Evolutionary conservation across 2,113 vertebrate genomes (phyloP).

Genomic region (Arenaria interpres): DNA sequence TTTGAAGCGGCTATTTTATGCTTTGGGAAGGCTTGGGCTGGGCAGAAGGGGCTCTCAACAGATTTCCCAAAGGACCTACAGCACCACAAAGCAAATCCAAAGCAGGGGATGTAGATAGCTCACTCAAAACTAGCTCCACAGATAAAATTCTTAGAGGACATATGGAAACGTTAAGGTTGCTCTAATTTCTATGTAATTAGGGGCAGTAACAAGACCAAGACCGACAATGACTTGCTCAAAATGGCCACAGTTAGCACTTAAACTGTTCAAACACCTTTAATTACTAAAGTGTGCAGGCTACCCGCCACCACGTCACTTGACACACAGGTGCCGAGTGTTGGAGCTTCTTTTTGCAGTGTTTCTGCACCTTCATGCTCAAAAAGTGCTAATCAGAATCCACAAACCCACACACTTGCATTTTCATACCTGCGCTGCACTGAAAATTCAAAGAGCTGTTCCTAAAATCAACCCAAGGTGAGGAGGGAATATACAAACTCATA

Average conservation of each 20-base stretch:
- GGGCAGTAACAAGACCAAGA: neutral
- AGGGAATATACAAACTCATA: neutral
- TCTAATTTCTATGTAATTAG: neutral
- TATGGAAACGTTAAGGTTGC: neutral
- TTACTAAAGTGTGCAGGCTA: neutral
- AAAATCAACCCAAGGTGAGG: neutral
- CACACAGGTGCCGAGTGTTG: fast-evolving
- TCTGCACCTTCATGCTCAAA: neutral
- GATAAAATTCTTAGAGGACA: neutral
- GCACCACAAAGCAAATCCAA: neutral
- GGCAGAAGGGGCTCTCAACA: neutral
- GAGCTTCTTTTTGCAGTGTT: neutral
- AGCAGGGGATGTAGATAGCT: neutral
- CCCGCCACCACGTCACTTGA: neutral
- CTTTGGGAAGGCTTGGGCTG: neutral
- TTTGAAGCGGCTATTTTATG: neutral
- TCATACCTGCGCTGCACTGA: neutral
- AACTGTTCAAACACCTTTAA: neutral
- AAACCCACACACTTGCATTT: neutral
- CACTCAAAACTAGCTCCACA: neutral
- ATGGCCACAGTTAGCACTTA: neutral
- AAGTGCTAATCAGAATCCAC: neutral
- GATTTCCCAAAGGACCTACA: neutral
- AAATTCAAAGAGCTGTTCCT: neutral
- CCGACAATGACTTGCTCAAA: neutral